Evolutionary conservation across 2,888 invertebrate species (phyloP), one percentile per base, ranked within the genome.

Genomic region (Pharmacophagus antenor): DNA sequence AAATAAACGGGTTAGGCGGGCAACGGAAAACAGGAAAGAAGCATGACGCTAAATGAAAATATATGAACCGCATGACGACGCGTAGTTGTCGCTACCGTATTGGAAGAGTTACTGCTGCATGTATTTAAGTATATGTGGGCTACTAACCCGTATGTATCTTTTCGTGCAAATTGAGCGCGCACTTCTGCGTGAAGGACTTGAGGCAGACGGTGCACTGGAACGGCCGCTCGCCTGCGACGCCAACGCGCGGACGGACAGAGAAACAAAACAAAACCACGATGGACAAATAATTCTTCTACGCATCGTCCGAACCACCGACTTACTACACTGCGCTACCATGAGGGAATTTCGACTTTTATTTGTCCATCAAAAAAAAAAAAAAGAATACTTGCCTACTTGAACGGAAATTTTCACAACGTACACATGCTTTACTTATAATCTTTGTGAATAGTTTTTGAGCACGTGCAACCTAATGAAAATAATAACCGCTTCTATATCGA

Each of bases 121-220:
- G 41, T 56, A 44, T 56, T 50, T 56, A 84, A 79, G 82, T 84
- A 77, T 76, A 88, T 88, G 85, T 91, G 91, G 91, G 91, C 90
- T 91, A 91, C 91, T 91, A 87, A 92, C 92, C 92, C 91, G 92
- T 91, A 89, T 92, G 92, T 91, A 91, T 92, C 80, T 92, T 92
- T 91, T 91, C 91, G 91, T 92, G 92, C 90, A 92, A 92, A 88
- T 91, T 92, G 90, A 92, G 91, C 85, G 92, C 92, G 89, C 92
- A 92, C 91, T 92, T 92, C 91, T 92, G 92, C 86, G 92, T 92
- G 91, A 92, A 92, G 87, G 92, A 91, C 91, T 92, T 92, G 91
- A 91, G 91, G 90, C 92, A 92, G 91, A 90, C 91, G 90, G 88
- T 89, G 91, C 92, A 92, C 90, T 91, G 91, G 91, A 91, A 92